phyloP scores from a whole-genome alignment of 2,797 vertebrate species.

The Leucoraja ocellata region DNA sequence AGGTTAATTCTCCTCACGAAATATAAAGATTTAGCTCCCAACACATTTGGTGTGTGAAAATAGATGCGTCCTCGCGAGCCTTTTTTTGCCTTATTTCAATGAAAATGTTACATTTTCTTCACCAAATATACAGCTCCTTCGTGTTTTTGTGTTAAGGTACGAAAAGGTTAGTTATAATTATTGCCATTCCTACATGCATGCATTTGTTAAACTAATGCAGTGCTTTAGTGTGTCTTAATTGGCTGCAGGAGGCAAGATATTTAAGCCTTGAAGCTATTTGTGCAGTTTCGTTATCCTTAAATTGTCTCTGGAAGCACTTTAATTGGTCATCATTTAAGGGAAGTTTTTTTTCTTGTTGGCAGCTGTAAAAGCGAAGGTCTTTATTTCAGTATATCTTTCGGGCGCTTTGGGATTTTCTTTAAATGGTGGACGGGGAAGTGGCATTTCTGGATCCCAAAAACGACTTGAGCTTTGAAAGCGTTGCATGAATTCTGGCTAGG shows the following conservation, averaged over 20 bases:
- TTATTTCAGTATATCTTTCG: background rate
- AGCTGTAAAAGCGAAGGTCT: background rate
- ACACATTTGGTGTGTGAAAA: background rate
- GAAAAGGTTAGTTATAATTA: background rate
- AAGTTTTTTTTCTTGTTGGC: background rate
- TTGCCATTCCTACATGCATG: background rate
- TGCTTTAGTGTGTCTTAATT: background rate
- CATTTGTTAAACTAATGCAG: background rate
- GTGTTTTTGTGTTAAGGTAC: background rate
- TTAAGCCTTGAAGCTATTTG: background rate
- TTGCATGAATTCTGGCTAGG: background rate
- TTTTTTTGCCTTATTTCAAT: background rate
- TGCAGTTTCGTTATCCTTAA: background rate
- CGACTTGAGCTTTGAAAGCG: background rate
- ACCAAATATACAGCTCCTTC: background rate
- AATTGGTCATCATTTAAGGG: conserved; percentile 17
- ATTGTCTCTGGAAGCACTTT: background rate
- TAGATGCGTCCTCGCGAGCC: background rate
- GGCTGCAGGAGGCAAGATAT: background rate
- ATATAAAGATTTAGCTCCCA: background rate
- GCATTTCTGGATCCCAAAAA: background rate
- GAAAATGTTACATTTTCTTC: background rate
- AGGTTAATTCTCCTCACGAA: background rate
- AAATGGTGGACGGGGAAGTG: background rate
- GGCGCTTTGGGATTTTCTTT: background rate